phyloP scores from a whole-genome alignment of 2,888 invertebrate species.

The Tinea trinotella region DNA sequence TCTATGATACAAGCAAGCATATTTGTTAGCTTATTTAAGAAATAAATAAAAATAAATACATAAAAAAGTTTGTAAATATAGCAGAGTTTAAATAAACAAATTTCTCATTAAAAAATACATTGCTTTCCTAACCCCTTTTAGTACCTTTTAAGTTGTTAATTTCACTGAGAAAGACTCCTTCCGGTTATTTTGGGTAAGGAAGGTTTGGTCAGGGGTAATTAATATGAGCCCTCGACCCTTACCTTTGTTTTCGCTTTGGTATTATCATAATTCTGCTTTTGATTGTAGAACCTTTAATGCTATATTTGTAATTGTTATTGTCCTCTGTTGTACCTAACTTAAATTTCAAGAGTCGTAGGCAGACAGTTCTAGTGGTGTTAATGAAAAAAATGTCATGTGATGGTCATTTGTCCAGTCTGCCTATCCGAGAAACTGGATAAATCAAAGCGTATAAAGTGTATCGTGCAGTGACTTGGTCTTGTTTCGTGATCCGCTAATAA shows the following conservation, averaged over 20 bases:
- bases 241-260: slow-evolving; percentile 11
- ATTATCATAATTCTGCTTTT: slow-evolving; percentile 12
- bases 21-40: no score
- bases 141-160: slow-evolving; percentile 15
- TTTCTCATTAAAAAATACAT: slow-evolving; percentile 3
- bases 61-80: no score
- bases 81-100: not conserved
- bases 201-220: slow-evolving; percentile 15
- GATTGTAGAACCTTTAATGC: slow-evolving; percentile 4
- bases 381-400: no score
- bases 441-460: no score
- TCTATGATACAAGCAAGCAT: no score
- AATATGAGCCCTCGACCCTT: slow-evolving; percentile 13
- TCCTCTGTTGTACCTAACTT: not conserved
- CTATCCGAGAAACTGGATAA: no score
- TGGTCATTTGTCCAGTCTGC: no score
- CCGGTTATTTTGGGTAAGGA: slow-evolving; percentile 18
- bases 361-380: no score
- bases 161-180: slow-evolving; percentile 16
- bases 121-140: slow-evolving; percentile 2
- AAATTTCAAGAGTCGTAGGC: not conserved
- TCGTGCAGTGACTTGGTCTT: no score
- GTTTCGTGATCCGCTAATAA: no score
- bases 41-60: no score
- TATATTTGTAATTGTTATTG: not conserved